A percentile compares a stretch with the other conserved stretches of the same genome.
phyloP scores from a whole-genome alignment of 2,888 invertebrate species.

The Cephus runcator region DNA sequence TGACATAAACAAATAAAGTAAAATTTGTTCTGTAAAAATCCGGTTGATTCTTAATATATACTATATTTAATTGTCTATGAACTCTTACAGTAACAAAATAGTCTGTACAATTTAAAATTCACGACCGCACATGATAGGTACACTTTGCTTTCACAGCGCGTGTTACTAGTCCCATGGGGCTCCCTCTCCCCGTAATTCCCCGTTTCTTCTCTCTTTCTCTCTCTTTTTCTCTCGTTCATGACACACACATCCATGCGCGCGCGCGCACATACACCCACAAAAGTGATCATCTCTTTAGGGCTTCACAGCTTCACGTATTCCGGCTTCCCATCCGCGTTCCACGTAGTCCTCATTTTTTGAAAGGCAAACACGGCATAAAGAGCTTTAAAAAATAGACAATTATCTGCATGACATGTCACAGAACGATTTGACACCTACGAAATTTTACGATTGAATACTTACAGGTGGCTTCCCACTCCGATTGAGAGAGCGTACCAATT shows the following conservation, averaged over 20 bases:
- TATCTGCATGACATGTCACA: too few species aligned
- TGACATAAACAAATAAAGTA: neutral
- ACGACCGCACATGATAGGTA: constrained; percentile 7
- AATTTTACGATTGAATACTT: constrained; percentile 64
- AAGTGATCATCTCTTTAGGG: too few species aligned
- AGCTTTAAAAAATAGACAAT: constrained; percentile 69
- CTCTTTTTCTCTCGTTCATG: too few species aligned
- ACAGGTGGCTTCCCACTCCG: constrained; percentile 96
- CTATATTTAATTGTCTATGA: constrained; percentile 24
- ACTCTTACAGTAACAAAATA: constrained; percentile 31
- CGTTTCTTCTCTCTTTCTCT: too few species aligned
- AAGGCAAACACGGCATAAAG: constrained; percentile 87
- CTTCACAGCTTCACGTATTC: constrained; percentile 60
- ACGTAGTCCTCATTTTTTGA: constrained; percentile 77
- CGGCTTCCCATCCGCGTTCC: constrained; percentile 74
- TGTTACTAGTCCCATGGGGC: too few species aligned
- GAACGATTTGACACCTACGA: constrained; percentile 2
- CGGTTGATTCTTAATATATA: constrained; percentile 11
- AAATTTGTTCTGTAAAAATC: neutral
- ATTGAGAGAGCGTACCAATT: constrained; percentile 85
- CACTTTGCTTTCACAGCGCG: too few species aligned
- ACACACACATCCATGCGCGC: too few species aligned
- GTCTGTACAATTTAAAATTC: constrained; percentile 30
- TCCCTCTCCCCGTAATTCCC: too few species aligned
- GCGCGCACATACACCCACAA: too few species aligned